A percentile compares a stretch with the other conserved stretches of the same genome.
Evolutionary conservation across 2,888 invertebrate species (phyloP).

Genomic region (Noctua fimbriata): DNA sequence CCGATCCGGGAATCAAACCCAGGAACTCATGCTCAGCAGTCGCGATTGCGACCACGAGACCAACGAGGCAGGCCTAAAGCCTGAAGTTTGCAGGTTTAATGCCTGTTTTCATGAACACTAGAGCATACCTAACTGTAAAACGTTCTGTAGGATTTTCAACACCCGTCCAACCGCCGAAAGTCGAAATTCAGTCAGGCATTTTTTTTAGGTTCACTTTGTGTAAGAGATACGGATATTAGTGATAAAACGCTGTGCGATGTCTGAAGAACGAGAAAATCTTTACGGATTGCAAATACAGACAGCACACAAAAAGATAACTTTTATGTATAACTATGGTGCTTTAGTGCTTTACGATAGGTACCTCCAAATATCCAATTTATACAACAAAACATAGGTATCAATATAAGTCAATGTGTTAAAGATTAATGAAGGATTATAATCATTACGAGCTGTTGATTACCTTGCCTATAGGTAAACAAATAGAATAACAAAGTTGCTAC

Average conservation of each 20-base stretch:
- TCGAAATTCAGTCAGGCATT: background rate
- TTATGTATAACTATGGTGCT: background rate
- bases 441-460: slow-evolving; percentile 6
- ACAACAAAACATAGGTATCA: slow-evolving; percentile 3
- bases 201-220: background rate
- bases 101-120: background rate
- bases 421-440: slow-evolving; percentile 35
- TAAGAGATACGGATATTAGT: background rate
- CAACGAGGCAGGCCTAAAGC: background rate
- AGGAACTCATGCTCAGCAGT: background rate
- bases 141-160: background rate
- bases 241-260: slow-evolving; percentile 20
- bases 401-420: slow-evolving; percentile 47
- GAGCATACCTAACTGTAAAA: background rate
- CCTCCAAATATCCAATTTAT: background rate
- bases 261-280: slow-evolving; percentile 2
- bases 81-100: background rate
- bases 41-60: background rate
- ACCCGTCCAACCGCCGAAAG: background rate
- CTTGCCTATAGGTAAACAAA: slow-evolving; percentile 30
- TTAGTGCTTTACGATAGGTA: background rate
- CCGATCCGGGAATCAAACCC: background rate
- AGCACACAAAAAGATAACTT: slow-evolving; percentile 13
- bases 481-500: slow-evolving; percentile 3
- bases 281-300: background rate